A percentile compares a stretch with the other conserved stretches of the same genome.
Conservation (phyloP, 2,797 vertebrate genomes). For the Pipistrellus nathusii region DNA sequence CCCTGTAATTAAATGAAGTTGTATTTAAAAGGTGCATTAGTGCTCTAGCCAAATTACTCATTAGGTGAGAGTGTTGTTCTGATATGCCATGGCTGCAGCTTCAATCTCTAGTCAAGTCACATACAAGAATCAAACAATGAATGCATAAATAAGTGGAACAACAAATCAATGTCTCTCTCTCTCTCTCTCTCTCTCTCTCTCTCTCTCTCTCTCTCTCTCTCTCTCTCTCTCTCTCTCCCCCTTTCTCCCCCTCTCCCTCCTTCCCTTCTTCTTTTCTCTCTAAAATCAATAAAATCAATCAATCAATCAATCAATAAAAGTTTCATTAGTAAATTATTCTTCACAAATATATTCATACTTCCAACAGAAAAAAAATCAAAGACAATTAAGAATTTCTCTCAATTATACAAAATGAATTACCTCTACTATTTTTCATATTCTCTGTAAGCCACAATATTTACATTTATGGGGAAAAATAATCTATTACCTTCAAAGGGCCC, state of each 20-base stretch:
- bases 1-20: slow-evolving; percentile 53
- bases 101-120: not conserved
- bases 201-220: no score
- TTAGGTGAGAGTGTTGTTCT: not conserved
- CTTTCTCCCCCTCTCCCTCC: no score
- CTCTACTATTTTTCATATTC: slow-evolving; percentile 42
- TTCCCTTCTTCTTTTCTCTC: not conserved
- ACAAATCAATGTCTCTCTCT: not conserved
- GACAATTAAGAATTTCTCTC: slow-evolving; percentile 36
- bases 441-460: slow-evolving; percentile 24
- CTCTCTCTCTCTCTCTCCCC: no score
- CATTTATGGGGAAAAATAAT: slow-evolving; percentile 45
- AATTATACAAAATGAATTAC: slow-evolving; percentile 59
- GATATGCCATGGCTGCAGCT: not conserved
- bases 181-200: no score
- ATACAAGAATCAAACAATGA: not conserved
- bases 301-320: slow-evolving; percentile 11
- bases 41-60: not conserved
- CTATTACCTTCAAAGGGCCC: slow-evolving; percentile 23
- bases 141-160: not conserved
- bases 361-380: slow-evolving; percentile 40
- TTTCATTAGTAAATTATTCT: slow-evolving; percentile 52
- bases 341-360: slow-evolving; percentile 45
- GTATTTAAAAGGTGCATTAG: slow-evolving; percentile 42
- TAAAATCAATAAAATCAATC: not conserved